A percentile compares a stretch with the other conserved stretches of the same genome.
Conservation (phyloP, 2,888 invertebrate genomes). For the Agrenia bidenticulata region DNA sequence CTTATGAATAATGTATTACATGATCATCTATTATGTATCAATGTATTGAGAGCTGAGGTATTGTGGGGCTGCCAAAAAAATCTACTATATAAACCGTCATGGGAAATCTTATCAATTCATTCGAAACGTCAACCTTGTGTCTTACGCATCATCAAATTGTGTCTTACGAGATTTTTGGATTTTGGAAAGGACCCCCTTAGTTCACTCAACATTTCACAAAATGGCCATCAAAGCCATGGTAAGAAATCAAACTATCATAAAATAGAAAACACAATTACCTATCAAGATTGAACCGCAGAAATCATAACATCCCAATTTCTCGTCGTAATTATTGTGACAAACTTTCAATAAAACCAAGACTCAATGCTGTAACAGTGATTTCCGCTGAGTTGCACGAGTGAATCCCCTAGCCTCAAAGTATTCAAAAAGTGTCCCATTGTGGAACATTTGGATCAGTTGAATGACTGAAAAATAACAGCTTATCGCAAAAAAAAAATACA, state of each 20-base stretch:
- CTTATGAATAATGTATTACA: constrained; percentile 1
- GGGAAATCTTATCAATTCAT: constrained; percentile 44
- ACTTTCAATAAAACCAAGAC: too few species aligned
- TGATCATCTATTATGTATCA: constrained; percentile 12
- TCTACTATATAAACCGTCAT: constrained; percentile 45
- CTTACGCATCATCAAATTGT: constrained; percentile 29
- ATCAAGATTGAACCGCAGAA: too few species aligned
- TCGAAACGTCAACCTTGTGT: constrained; percentile 41
- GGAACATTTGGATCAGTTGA: too few species aligned
- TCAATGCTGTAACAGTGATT: too few species aligned
- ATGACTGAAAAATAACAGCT: too few species aligned
- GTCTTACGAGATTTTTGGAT: neutral
- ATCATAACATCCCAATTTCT: too few species aligned
- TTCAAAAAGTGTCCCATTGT: too few species aligned
- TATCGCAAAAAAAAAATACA: too few species aligned
- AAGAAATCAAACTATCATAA: constrained; percentile 19
- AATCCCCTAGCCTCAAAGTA: too few species aligned
- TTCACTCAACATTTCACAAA: constrained; percentile 20
- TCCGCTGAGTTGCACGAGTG: too few species aligned
- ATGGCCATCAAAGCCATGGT: constrained; percentile 46
- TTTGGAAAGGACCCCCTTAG: neutral
- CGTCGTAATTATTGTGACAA: too few species aligned
- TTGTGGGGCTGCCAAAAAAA: constrained; percentile 35
- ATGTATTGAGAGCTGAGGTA: constrained; percentile 21
- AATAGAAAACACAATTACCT: too few species aligned